Percentiles rank a stretch among this genome's conserved stretches.
Evolutionary conservation across 1,140 invertebrate genomes (phyloP).

Genomic region (Tetramorium simillimum): DNA sequence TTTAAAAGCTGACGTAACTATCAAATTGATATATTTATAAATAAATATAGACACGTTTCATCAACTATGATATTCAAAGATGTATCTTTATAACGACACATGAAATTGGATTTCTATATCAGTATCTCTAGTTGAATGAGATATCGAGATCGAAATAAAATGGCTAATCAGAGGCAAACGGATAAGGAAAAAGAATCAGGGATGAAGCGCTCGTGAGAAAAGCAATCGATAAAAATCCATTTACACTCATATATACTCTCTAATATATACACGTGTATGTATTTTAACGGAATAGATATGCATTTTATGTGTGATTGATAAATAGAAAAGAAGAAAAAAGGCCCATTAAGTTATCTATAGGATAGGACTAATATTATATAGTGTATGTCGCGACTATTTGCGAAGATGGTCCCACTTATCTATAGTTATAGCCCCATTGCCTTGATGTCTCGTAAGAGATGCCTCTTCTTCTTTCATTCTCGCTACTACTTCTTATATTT

Average conservation of each 20-base stretch:
- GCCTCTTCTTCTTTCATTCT: neutral
- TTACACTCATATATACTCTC: neutral
- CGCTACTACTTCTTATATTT: neutral
- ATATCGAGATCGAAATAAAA: neutral
- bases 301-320: neutral
- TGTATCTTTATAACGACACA: neutral
- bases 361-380: constrained; percentile 25
- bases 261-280: neutral
- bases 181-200: neutral
- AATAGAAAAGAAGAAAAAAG: neutral
- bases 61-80: neutral
- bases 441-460: neutral
- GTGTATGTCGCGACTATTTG: constrained; percentile 19
- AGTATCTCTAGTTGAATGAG: neutral
- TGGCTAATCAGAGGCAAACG: neutral
- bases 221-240: neutral
- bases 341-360: neutral
- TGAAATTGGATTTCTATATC: neutral
- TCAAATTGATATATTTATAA: neutral
- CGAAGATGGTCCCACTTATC: constrained; percentile 46
- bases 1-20: neutral
- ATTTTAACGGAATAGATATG: neutral
- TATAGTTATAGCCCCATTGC: neutral
- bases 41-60: neutral
- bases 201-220: too few species aligned